These are phyloP conservation scores for Cynopterus sphinx DNA, from an alignment of 2,797 vertebrate species.

Conservation along the genomic window DNA sequence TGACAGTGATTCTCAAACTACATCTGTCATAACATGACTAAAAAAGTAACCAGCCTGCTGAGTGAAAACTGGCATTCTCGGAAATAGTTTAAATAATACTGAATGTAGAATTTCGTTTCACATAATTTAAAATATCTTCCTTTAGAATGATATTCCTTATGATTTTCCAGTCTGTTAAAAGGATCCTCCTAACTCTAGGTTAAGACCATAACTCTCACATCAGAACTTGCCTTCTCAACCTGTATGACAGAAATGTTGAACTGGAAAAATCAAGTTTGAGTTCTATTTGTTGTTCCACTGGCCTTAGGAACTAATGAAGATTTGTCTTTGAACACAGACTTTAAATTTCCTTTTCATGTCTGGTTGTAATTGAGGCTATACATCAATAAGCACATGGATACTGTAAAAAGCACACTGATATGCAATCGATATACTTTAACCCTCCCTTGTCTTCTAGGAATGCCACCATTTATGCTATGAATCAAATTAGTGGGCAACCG, in stretches of 20 bases:
- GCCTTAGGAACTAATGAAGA: background rate
- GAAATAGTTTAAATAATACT: slow-evolving; percentile 80
- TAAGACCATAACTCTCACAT: background rate
- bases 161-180: slow-evolving; percentile 35
- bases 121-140: slow-evolving; percentile 67
- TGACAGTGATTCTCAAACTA: slow-evolving; percentile 80
- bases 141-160: slow-evolving; percentile 55
- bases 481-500: background rate
- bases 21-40: slow-evolving; percentile 82
- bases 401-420: background rate
- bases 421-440: background rate
- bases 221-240: background rate
- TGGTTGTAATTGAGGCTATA: background rate
- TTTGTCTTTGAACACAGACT: background rate
- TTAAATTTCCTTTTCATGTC: background rate
- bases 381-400: background rate
- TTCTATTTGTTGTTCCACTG: background rate
- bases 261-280: background rate
- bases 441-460: background rate
- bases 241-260: background rate
- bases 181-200: background rate
- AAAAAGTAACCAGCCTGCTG: slow-evolving; percentile 82
- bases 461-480: background rate
- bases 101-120: slow-evolving; percentile 67
- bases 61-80: slow-evolving; percentile 79